phyloP scores from a whole-genome alignment of 2,888 invertebrate genomes.

The Zele albiditarsus region DNA sequence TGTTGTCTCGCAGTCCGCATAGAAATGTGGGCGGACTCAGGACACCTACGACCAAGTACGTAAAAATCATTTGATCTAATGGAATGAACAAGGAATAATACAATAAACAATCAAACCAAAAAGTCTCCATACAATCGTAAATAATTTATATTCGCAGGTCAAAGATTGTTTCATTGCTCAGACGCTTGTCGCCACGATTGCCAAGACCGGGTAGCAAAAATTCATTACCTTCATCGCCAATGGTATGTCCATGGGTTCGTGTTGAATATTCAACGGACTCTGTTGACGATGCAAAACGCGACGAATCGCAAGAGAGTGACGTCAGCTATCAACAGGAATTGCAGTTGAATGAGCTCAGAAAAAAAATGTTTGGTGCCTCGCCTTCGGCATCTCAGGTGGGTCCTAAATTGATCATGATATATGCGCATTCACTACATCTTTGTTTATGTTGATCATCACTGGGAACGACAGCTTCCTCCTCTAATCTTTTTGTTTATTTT shows the following conservation, averaged over 20 bases:
- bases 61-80: not conserved
- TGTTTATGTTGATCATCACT: not conserved
- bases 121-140: not conserved
- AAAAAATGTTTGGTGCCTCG: slow-evolving; percentile 60
- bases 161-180: slow-evolving; percentile 66
- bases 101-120: too few species aligned
- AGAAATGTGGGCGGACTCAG: slow-evolving; percentile 61
- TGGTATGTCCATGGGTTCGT: slow-evolving; percentile 68
- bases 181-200: slow-evolving; percentile 66
- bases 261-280: slow-evolving; percentile 67
- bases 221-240: slow-evolving; percentile 64
- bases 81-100: not conserved
- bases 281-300: slow-evolving; percentile 56
- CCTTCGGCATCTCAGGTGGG: slow-evolving; percentile 59
- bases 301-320: slow-evolving; percentile 65
- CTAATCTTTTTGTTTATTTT: not conserved
- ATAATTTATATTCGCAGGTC: slow-evolving; percentile 56
- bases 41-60: slow-evolving; percentile 66
- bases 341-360: slow-evolving; percentile 65
- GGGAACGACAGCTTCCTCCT: slow-evolving; percentile 1
- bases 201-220: slow-evolving; percentile 64
- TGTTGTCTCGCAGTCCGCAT: slow-evolving; percentile 62
- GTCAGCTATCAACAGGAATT: slow-evolving; percentile 67
- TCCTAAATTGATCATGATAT: slow-evolving; percentile 24
- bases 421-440: slow-evolving; percentile 2